Evolutionary conservation across 2,113 vertebrate species (phyloP), one percentile per base, ranked within the genome.

Genomic region (Oryzias melastigma): DNA sequence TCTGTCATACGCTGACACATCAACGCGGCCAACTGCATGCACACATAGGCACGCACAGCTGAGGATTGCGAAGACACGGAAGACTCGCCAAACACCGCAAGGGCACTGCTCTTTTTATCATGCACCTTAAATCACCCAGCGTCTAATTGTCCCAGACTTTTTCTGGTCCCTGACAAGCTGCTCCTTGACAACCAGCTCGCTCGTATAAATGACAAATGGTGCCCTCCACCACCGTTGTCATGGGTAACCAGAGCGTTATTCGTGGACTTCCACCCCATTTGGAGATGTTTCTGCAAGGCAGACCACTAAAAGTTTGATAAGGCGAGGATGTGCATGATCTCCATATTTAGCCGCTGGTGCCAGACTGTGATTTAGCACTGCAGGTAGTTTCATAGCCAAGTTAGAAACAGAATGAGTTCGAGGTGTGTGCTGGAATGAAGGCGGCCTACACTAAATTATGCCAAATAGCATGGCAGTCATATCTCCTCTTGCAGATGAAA

Each of bases 81-180:
- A 52, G 7, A 41, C 73, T 50, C 49, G 45, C 54, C 52, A 1
- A 60, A 67, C 12, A 18, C 40, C 3, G 54, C 60, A 14, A 19
- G 13, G 14, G 44, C 59, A 58, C 41, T 1, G 42, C 5, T 15
- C 40, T 24, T 42, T 64, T 65, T 45, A 77, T 74, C 67, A 56
- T 58, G 12, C 19, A 15, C 17, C 10, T 77, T 87, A 81, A 88
- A 87, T 89, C 82, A 78, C 16, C 63, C 73, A 51, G 80, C 77
- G 80, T 80, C 73, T 85, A 84, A 89, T 84, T 84, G 81, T 77
- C 61, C 69, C 79, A 5, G 57, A 82, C 85, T 81, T 81, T 65
- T 66, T 57, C 35, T 49, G 68, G 70, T 76, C 81, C 72, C 72
- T 75, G 81, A 80, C 84, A 85, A 85, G 84, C 85, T 87, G 85